Evolutionary conservation across 2,113 vertebrate species (phyloP).

Genomic region (Nymphicus hollandicus): DNA sequence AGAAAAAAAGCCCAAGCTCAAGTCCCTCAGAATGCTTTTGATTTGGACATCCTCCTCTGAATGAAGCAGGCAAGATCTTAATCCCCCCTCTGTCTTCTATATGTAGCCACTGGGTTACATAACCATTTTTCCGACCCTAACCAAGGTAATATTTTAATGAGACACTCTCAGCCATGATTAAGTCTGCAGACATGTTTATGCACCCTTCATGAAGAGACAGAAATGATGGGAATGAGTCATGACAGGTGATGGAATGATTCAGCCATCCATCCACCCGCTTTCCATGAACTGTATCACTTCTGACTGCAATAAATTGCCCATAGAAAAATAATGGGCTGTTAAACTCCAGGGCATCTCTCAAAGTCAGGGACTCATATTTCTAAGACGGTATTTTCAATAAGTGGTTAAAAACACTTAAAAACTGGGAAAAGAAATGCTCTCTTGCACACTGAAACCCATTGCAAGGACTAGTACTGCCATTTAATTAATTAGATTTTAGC

Average conservation of each 20-base stretch:
- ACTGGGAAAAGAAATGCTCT: not conserved
- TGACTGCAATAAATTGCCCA: constrained; percentile 59
- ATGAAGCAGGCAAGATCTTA: not conserved
- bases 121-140: constrained; percentile 1
- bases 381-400: constrained; percentile 13
- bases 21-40: not conserved
- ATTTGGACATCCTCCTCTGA: not conserved
- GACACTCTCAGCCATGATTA: not conserved
- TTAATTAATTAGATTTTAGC: not conserved
- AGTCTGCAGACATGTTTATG: constrained; percentile 45
- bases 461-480: not conserved
- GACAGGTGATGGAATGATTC: constrained; percentile 66
- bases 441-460: not conserved
- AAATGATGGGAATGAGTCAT: constrained; percentile 64
- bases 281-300: constrained; percentile 47
- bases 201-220: constrained; percentile 5
- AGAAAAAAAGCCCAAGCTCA: not conserved
- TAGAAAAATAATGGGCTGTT: constrained; percentile 62
- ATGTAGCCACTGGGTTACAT: not conserved
- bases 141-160: constrained; percentile 23
- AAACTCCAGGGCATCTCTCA: constrained; percentile 57
- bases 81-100: not conserved
- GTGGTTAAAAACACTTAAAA: not conserved
- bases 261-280: constrained; percentile 17
- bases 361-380: constrained; percentile 28